These are phyloP conservation scores for Pica pica DNA, from an alignment of 2,113 vertebrate genomes.

Conservation along the genomic window DNA sequence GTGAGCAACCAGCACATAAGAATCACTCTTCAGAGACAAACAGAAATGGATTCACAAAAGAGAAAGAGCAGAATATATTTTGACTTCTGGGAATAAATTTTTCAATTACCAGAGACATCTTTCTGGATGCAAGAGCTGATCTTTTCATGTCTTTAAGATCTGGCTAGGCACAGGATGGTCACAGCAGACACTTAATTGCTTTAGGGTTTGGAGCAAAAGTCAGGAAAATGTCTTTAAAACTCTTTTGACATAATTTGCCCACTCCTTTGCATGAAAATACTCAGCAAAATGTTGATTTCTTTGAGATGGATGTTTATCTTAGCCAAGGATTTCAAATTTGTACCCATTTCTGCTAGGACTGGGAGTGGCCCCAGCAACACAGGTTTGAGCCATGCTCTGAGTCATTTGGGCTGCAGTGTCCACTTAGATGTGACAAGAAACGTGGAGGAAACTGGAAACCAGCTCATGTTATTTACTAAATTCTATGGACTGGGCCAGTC, in stretches of 20 bases:
- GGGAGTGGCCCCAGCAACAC: not conserved
- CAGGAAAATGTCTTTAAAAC: not conserved
- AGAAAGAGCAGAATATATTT: conserved; percentile 7
- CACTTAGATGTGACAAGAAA: not conserved
- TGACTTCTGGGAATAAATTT: conserved; percentile 31
- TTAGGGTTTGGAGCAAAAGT: not conserved
- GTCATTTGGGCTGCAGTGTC: not conserved
- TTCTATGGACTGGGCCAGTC: not conserved
- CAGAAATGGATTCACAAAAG: not conserved
- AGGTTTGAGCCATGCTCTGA: not conserved
- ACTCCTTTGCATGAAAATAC: not conserved
- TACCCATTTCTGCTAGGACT: not conserved
- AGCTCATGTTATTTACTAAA: not conserved
- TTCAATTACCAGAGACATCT: not conserved
- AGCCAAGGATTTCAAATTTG: not conserved
- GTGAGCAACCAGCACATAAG: conserved; percentile 26
- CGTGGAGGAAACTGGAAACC: not conserved
- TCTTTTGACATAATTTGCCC: not conserved
- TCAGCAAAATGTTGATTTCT: not conserved
- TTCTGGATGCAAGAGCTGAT: not conserved
- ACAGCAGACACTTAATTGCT: not conserved
- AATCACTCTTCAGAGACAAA: not conserved
- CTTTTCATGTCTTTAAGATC: not conserved
- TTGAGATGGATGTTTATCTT: not conserved
- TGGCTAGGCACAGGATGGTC: not conserved